A percentile compares a stretch with the other conserved stretches of the same genome.
Conservation (phyloP, 2,113 vertebrate species). For the Actinemys pallida region DNA sequence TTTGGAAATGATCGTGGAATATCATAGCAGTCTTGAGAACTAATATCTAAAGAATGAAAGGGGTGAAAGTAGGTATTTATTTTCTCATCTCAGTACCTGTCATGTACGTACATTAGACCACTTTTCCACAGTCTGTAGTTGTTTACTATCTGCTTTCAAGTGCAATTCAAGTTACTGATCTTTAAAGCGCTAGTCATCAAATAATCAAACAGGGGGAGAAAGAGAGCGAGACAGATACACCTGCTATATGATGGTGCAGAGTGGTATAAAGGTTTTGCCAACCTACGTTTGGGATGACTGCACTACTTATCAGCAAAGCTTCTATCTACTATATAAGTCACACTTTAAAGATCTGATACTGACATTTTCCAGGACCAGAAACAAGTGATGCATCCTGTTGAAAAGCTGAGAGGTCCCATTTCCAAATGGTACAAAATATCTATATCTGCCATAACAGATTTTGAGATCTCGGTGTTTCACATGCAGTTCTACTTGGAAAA, state of each 20-base stretch:
- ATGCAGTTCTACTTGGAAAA: background rate
- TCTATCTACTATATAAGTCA: background rate
- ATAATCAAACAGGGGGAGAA: background rate
- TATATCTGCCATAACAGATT: background rate
- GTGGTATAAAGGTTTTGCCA: background rate
- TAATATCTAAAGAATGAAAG: constrained; percentile 86
- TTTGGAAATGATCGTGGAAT: constrained; percentile 94
- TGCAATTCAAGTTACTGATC: background rate
- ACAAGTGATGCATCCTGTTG: background rate
- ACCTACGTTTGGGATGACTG: background rate
- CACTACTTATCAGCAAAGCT: background rate
- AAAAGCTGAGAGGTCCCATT: background rate
- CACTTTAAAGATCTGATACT: background rate
- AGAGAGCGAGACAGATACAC: background rate
- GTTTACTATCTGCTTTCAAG: constrained; percentile 24
- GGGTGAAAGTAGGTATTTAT: constrained; percentile 61
- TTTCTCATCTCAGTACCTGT: constrained; percentile 18
- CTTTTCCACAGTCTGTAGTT: background rate
- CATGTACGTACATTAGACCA: background rate
- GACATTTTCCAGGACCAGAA: background rate
- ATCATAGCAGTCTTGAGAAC: constrained; percentile 98
- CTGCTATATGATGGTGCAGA: background rate
- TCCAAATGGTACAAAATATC: background rate
- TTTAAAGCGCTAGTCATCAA: background rate
- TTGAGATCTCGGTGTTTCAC: background rate